Base-by-base conservation (phyloP, 2,797 vertebrate species). In the Sebastes melanostomus region DNA sequence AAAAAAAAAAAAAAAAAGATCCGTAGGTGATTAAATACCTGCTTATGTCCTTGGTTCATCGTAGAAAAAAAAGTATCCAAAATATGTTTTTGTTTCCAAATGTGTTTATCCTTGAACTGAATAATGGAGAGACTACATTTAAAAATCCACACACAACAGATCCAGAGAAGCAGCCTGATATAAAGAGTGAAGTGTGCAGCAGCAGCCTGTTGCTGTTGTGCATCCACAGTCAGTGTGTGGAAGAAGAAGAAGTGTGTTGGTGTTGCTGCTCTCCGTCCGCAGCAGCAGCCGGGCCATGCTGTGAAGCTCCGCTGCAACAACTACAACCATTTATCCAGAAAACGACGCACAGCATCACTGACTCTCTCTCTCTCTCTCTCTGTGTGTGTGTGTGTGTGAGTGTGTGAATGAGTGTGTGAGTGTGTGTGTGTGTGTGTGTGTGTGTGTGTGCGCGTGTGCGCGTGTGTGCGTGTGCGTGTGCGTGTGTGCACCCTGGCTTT, bases 301-400 rank as follows among this genome's bases (percentile, higher is more conserved):
- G 27, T 89, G 67, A 82, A 77, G 71, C 80, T 13, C n/a, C 63
- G 2, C 77, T 11, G 75, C 87, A 11, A 46, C 66, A 34, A 36
- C 11, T 74, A 25, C 22, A 67, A n/a, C 73, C 67, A 89, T 88
- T 88, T 88, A 88, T 89, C 75, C 82, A 12, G 11, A 56, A 42
- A 60, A 56, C 67, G n/a, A 67, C 65, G 75, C 90, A 87, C 34
- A 34, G 89, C 90, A 92, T 87, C 88, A 38, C 36, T 38, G 11
- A 12, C 36, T 38, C 36, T 13, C 36, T 38, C 36, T 38, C 36
- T 18, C 42, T 75, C 72, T 22, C 3, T 22, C 2, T 67, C 14
- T 22, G 3, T 34, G 32, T 34, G 25, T 66, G 30, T 22, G 75
- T 12, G 4, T 38, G 32, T 32, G 32, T 32, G 32, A 2, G 29